Base-by-base conservation (phyloP, 1,140 invertebrate genomes). In the Panagrolaimus sp. region DNA sequence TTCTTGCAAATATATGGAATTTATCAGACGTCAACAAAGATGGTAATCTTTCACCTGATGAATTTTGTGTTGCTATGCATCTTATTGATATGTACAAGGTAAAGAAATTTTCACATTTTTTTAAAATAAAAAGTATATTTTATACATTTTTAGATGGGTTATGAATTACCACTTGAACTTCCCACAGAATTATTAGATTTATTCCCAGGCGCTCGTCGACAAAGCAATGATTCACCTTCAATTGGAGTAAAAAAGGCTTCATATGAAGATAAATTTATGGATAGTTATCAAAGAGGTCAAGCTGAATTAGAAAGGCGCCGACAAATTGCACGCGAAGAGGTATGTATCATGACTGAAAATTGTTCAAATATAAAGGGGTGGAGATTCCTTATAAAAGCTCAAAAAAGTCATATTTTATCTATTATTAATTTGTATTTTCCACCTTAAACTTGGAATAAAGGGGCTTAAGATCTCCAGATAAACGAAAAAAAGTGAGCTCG, bases 221-320 rank as follows among this genome's bases (percentile, higher is more conserved):
- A 75, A 63, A 76, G 72, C 5, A 58, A 43, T 28, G 77, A 81
- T 46, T 69, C 78, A 1, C 65, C 62, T 21, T 21, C 21, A 21
- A n/a, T 26, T 58, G 48, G 52, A 8, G 63, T 70, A 32, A 65
- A 79, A 5, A 81, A 89, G 66, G 92, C 52, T 26, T 26, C 93
- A 1, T 98, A 97, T 85, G 95, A 98, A 84, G 95, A 98, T 84
- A 92, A 93, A 83, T 87, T 95, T 24, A 91, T 93, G 84, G 94
- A 98, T 84, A 98, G 98, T 85, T 95, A 93, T 86, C 94, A 96
- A 69, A 93, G 95, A 82, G 96, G 96, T 1, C 93, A 98, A 83
- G 94, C 94, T 0, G 96, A 98, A 85, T 85, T 99, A 55, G 95
- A 98, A 81, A 86, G 92, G 70, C 86, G 95, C 67, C 86, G 96